These are phyloP conservation scores for Phoxinus phoxinus DNA, from an alignment of 2,113 vertebrate genomes.

Conservation along the genomic window DNA sequence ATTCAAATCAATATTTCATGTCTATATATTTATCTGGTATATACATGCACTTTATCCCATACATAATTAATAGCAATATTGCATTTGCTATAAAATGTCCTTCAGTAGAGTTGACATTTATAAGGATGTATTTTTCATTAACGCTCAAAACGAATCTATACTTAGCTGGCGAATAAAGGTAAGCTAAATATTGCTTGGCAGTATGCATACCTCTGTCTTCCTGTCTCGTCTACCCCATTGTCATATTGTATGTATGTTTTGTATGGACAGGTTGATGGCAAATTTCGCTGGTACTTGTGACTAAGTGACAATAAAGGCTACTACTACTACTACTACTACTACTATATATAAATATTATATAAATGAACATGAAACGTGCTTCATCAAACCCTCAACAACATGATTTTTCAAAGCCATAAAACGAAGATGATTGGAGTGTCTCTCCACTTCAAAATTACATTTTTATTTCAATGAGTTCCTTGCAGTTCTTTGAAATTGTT, in stretches of 20 bases:
- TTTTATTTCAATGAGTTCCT: too few relatives aligned
- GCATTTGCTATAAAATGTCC: not conserved
- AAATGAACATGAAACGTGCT: not conserved
- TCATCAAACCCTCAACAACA: not conserved
- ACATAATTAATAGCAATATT: not conserved
- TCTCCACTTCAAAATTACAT: too few relatives aligned
- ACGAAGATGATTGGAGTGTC: not conserved
- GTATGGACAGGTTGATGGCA: too few relatives aligned
- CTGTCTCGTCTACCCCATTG: too few relatives aligned
- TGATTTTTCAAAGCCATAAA: not conserved
- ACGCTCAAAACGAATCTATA: not conserved
- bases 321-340: too few relatives aligned
- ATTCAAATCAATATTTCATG: not conserved
- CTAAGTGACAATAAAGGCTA: too few relatives aligned
- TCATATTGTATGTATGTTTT: too few relatives aligned
- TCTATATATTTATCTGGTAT: not conserved
- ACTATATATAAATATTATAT: not conserved
- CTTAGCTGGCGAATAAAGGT: not conserved
- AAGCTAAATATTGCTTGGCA: not conserved
- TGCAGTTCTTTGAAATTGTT: too few relatives aligned
- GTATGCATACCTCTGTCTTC: too few relatives aligned
- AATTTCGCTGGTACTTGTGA: too few relatives aligned
- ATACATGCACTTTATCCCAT: not conserved
- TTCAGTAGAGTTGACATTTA: slow-evolving; percentile 1
- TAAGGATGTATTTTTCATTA: not conserved